Percentiles rank a stretch among this genome's conserved stretches.
Conservation (phyloP, 2,113 vertebrate genomes). For the Atractosteus spatula region DNA sequence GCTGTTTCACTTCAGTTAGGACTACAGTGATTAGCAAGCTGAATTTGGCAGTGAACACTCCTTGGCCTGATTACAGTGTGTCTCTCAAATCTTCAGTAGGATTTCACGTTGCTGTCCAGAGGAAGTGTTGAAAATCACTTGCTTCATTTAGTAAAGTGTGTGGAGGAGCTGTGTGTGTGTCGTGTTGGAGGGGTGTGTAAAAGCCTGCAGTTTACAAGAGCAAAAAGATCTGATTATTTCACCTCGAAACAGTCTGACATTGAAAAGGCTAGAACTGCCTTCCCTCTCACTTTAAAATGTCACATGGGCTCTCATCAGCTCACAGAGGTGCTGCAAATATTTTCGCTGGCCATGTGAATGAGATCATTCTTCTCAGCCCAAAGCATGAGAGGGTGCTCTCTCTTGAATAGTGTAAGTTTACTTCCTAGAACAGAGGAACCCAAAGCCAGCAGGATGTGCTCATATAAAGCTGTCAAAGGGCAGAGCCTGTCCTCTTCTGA, state of each 20-base stretch:
- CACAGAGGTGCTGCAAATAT: constrained; percentile 39
- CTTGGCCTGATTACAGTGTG: neutral
- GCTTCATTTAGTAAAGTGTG: neutral
- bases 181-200: neutral
- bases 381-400: constrained; percentile 20
- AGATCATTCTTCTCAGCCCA: constrained; percentile 46
- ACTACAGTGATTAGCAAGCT: constrained; percentile 7
- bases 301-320: constrained; percentile 24
- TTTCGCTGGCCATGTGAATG: constrained; percentile 38
- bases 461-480: constrained; percentile 11
- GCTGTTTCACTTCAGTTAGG: too few relatives aligned
- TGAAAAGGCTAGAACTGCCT: constrained; percentile 1
- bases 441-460: constrained; percentile 14
- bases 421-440: constrained; percentile 7
- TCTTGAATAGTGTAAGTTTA: constrained; percentile 1
- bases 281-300: constrained; percentile 8
- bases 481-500: neutral
- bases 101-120: constrained; percentile 7
- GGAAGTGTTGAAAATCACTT: constrained; percentile 18
- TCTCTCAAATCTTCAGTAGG: constrained; percentile 21
- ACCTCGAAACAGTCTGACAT: constrained; percentile 15
- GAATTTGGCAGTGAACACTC: constrained; percentile 2
- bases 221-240: neutral
- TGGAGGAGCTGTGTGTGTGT: neutral
- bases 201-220: neutral